These are phyloP conservation scores for Hylaeus volcanicus DNA, from an alignment of 1,140 invertebrate species.

Conservation along the genomic window DNA sequence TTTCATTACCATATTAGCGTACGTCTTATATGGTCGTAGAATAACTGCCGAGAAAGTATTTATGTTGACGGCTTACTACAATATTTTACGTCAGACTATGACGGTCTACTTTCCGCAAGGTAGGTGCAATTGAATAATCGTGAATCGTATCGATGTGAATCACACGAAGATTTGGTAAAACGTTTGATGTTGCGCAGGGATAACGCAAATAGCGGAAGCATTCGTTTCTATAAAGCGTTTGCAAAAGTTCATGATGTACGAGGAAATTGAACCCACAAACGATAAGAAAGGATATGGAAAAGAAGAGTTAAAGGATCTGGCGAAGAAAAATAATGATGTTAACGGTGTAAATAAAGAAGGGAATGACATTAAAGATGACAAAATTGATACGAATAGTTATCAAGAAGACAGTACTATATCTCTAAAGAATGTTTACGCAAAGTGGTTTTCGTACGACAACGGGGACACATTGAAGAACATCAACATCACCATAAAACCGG, in stretches of 20 bases:
- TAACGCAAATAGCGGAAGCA: constrained; percentile 82
- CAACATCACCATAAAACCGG: constrained; percentile 83
- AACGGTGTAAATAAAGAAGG: neutral
- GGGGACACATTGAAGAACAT: constrained; percentile 81
- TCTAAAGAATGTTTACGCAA: constrained; percentile 72
- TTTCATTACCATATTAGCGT: constrained; percentile 89
- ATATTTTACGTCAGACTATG: constrained; percentile 86
- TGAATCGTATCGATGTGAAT: no score
- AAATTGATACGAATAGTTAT: constrained; percentile 52
- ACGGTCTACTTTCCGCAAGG: constrained; percentile 88
- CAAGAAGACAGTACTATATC: constrained; percentile 58
- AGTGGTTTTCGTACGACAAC: constrained; percentile 72
- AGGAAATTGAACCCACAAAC: constrained; percentile 76
- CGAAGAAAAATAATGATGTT: constrained; percentile 25
- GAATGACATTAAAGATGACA: constrained; percentile 13
- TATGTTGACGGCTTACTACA: constrained; percentile 88
- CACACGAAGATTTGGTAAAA: constrained; percentile 10
- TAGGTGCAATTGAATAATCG: constrained; percentile 39
- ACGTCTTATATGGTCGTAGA: constrained; percentile 84
- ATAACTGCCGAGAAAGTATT: constrained; percentile 88
- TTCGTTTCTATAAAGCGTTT: constrained; percentile 86
- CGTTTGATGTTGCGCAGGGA: constrained; percentile 56
- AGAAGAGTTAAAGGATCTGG: neutral
- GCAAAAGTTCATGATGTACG: constrained; percentile 84
- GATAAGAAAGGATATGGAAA: constrained; percentile 12